Base-by-base conservation (phyloP, 2,888 invertebrate genomes). In the Drosophila antonietae region DNA sequence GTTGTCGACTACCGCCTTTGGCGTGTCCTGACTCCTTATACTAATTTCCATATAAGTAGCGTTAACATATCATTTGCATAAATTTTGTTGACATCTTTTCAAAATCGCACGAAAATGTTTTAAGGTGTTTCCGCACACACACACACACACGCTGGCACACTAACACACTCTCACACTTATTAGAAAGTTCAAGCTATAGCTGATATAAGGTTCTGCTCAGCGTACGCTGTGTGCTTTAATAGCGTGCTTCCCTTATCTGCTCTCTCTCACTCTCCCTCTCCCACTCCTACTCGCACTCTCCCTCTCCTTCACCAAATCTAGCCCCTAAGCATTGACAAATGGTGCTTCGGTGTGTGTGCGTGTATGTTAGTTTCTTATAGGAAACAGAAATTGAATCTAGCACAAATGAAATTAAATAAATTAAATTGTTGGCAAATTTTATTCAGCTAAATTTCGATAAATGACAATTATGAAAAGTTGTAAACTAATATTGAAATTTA, bases 51-150 rank as follows among this genome's bases (percentile, higher is more conserved):
- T 89, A 87, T 88, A 88, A 88, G 87, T 89, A 88, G 90, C 89
- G 90, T 90, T 90, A 87, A 89, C 91, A 89, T 91, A 90, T 90
- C 84, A 91, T 90, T 90, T 90, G 90, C 90, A 90, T 90, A 91
- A 91, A 90, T 90, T 90, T 86, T 83, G 89, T 83, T 91, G 90
- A 91, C 91, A 90, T 90, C 87, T 90, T 90, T 90, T 90, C 90
- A 91, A 88, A 90, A 91, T 87, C 90, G 85, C 88, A 91, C 90
- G 90, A 81, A 90, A 91, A 90, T 90, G 89, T 90, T 85, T 90
- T 82, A 88, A 90, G 90, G 90, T 91, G 85, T 80, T 80, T 78
- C 78, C 89, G 70, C 74, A 55, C 68, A 65, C 47, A 55, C 55
- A 58, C 56, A 53, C 44, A 46, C 33, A 6, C 52, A 56, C 56